phyloP scores from a whole-genome alignment of 1,140 invertebrate genomes.

The Euura lappo region DNA sequence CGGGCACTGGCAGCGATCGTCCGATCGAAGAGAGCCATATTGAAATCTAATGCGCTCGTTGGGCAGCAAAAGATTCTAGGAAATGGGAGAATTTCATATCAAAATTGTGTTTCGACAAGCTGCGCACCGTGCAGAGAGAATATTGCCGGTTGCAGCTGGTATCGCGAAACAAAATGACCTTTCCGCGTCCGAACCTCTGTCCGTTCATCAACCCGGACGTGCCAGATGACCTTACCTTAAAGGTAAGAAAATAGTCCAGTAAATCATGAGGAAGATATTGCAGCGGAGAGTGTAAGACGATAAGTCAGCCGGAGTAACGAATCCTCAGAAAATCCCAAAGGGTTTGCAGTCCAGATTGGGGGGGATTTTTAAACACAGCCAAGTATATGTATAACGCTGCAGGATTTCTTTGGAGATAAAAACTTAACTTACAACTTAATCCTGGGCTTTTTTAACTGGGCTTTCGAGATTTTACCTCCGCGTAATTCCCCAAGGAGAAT shows the following conservation, averaged over 20 bases:
- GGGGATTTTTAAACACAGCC: background rate
- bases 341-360: too few species aligned
- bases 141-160: too few species aligned
- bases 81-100: background rate
- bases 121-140: background rate
- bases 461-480: background rate
- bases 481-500: background rate
- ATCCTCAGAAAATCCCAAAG: background rate
- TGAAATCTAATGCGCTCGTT: background rate
- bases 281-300: background rate
- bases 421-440: conserved; percentile 7
- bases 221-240: background rate
- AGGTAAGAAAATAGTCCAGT: background rate
- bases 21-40: background rate
- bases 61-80: background rate
- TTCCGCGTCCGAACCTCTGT: background rate
- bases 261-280: background rate
- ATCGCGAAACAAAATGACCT: background rate
- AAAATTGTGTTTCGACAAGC: background rate
- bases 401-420: background rate
- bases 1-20: background rate
- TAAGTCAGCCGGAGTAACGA: background rate
- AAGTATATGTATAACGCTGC: background rate
- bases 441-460: background rate
- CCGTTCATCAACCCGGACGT: background rate